These are phyloP conservation scores for Oreochromis aureus DNA, from an alignment of 2,113 vertebrate species.

Conservation along the genomic window DNA sequence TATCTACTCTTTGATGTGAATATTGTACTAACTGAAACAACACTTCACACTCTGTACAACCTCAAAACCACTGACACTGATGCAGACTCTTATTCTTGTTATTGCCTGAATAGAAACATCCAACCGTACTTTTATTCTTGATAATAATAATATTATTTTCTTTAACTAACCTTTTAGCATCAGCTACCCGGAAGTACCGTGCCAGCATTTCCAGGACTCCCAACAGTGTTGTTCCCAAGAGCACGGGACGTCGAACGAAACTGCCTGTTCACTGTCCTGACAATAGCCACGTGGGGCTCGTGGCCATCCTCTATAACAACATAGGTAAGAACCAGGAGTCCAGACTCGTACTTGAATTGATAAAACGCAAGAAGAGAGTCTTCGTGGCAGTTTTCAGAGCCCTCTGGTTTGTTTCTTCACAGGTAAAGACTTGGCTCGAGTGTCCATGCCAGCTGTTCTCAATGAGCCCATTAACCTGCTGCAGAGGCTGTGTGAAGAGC, in stretches of 20 bases:
- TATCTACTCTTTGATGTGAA: neutral
- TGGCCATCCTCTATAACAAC: slow-evolving; percentile 88
- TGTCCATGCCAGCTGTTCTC: slow-evolving; percentile 87
- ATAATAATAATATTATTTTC: neutral
- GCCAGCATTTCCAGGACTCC: slow-evolving; percentile 56
- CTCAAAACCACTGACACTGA: neutral
- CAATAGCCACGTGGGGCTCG: slow-evolving; percentile 83
- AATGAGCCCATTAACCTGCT: slow-evolving; percentile 87
- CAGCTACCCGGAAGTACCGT: slow-evolving; percentile 58
- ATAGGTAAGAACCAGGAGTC: slow-evolving; percentile 61
- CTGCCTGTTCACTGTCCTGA: slow-evolving; percentile 76
- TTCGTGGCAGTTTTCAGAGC: neutral
- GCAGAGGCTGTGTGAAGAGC: slow-evolving; percentile 88
- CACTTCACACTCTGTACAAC: fast-evolving
- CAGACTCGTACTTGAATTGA: neutral
- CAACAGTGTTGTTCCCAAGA: slow-evolving; percentile 15
- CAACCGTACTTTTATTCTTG: neutral
- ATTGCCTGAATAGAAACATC: neutral
- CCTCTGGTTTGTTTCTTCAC: neutral
- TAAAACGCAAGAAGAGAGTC: fast-evolving
- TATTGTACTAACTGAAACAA: neutral
- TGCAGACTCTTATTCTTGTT: fast-evolving
- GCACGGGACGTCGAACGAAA: slow-evolving; percentile 63
- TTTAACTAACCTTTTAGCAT: slow-evolving; percentile 6
- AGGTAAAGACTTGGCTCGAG: slow-evolving; percentile 88